Base-by-base conservation (phyloP, 2,888 invertebrate genomes). In the Cheilosia urbana region DNA sequence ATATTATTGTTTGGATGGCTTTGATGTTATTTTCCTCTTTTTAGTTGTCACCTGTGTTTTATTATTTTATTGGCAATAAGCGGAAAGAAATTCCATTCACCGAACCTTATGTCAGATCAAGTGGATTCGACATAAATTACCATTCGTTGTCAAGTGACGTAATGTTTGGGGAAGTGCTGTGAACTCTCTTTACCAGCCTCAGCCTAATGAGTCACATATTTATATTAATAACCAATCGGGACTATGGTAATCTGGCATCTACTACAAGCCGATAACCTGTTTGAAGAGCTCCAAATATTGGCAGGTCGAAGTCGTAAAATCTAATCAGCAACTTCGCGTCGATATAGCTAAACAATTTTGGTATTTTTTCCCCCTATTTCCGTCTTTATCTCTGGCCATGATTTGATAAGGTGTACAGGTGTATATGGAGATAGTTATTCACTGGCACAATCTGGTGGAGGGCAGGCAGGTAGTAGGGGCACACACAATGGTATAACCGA, bases 311-410 rank as follows among this genome's bases (percentile, higher is more conserved):
- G 21, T 51, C 62, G 9, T 72, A 68, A 66, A 80, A 68, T 68
- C 73, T 68, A 75, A 75, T 80, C 80, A 75, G n/a, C 30, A 75
- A 68, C 34, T 47, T 75, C 62, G 55, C n/a, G n/a, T n/a, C n/a
- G n/a, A n/a, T n/a, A 73, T 73, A 72, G 73, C 42, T 66, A 65
- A 66, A 60, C 27, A 63, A 34, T 62, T 68, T 47, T 17, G 57
- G 40, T 68, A 42, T 68, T 37, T 72, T 58, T 34, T 21, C 51
- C 40, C 51, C 47, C 66, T 65, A 49, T 79, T 84, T 17, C 27
- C 62, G 21, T 49, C 47, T 72, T 79, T 83, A 83, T 63, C 79
- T 73, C 79, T 73, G 42, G 45, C 47, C 45, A 83, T 63, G 62
- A 78, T 71, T 78, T 78, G 78, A 78, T 78, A 78, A 78, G 69